Percentiles rank a stretch among this genome's conserved stretches.
Conservation (phyloP, 2,888 invertebrate genomes). For the Branchipolynoe longqiensis region DNA sequence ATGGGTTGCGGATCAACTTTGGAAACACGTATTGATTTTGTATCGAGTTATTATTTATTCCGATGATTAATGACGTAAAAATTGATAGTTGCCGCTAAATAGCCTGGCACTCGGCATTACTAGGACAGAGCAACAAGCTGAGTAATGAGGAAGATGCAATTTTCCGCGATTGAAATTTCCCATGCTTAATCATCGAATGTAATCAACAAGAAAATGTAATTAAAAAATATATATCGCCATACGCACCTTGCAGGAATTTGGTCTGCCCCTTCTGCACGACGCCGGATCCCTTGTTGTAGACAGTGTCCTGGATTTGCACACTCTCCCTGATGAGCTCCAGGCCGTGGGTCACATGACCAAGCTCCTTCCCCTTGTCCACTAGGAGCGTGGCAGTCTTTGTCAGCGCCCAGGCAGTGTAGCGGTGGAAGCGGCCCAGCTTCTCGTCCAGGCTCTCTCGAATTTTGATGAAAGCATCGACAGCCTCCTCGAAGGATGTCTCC, state of each 20-base stretch:
- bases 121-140: too few species aligned
- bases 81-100: too few species aligned
- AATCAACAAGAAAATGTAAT: too few species aligned
- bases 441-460: neutral
- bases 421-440: conserved; percentile 4
- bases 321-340: neutral
- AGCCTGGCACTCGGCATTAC: too few species aligned
- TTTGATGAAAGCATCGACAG: neutral
- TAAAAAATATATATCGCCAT: too few species aligned
- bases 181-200: too few species aligned
- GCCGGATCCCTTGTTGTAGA: neutral
- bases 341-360: neutral
- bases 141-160: too few species aligned
- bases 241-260: neutral
- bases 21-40: too few species aligned
- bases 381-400: neutral
- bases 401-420: conserved; percentile 28
- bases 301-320: neutral
- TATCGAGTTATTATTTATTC: too few species aligned
- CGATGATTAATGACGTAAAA: too few species aligned
- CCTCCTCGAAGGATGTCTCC: neutral
- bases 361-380: neutral
- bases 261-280: conserved; percentile 27
- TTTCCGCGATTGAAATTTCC: too few species aligned
- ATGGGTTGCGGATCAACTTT: too few species aligned